These are phyloP conservation scores for Pachydiplax longipennis DNA, from an alignment of 2,888 invertebrate genomes.

Conservation along the genomic window DNA sequence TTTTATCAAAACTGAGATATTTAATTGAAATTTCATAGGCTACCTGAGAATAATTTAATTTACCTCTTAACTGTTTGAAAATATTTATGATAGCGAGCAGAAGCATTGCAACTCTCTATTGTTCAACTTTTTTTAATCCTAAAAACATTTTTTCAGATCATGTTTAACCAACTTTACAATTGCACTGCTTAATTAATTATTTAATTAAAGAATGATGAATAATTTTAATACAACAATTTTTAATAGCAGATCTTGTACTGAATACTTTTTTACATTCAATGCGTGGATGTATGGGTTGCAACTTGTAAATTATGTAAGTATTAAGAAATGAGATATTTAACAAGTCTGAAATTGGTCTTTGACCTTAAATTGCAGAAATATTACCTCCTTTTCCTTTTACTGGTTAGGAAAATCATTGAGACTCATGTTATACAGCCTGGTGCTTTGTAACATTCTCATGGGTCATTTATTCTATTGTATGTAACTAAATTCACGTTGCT, in stretches of 20 bases:
- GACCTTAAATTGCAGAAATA: neutral
- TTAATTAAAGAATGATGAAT: neutral
- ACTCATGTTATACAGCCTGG: neutral
- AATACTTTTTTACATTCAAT: conserved; percentile 8
- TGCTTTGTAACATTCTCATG: neutral
- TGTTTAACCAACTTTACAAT: neutral
- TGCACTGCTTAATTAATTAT: neutral
- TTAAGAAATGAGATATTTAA: neutral
- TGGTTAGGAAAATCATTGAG: neutral
- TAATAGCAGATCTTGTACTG: conserved; percentile 16
- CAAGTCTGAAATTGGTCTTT: neutral
- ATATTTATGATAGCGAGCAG: too few relatives aligned
- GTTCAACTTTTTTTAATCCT: neutral
- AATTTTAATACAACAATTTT: conserved; percentile 34
- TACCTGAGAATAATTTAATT: neutral
- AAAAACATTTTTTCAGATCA: neutral
- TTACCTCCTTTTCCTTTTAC: neutral
- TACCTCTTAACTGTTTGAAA: neutral
- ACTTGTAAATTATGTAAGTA: conserved; percentile 10
- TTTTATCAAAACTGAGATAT: neutral
- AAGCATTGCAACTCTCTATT: neutral
- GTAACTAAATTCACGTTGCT: neutral
- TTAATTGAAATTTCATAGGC: neutral
- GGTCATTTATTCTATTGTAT: neutral
- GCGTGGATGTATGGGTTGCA: conserved; percentile 2